A percentile compares a stretch with the other conserved stretches of the same genome.
phyloP scores from a whole-genome alignment of 1,140 invertebrate genomes.

The Yoshiicerus persimilis region DNA sequence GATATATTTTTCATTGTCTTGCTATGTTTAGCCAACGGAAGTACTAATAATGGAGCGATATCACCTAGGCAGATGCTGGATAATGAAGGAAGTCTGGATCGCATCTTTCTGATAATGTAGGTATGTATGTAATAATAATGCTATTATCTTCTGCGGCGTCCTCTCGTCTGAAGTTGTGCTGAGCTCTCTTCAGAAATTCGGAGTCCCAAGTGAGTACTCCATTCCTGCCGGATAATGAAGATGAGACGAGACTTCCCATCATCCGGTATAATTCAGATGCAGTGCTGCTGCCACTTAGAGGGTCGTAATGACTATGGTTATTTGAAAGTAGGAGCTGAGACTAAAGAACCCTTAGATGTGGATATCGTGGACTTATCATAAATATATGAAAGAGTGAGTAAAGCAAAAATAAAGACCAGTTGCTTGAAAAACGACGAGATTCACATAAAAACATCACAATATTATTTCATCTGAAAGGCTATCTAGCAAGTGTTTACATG shows the following conservation, averaged over 20 bases:
- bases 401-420: not conserved
- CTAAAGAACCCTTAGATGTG: not conserved
- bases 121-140: not conserved
- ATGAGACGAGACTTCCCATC: not conserved
- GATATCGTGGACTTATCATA: not conserved
- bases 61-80: no score
- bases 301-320: not conserved
- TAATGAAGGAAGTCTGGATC: no score
- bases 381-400: not conserved
- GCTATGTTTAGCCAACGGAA: no score
- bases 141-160: not conserved
- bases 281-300: not conserved
- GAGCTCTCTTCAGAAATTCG: not conserved
- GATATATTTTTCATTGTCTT: no score
- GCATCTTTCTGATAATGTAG: no score
- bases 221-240: not conserved
- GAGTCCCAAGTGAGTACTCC: not conserved
- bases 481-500: conserved; percentile 9
- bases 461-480: conserved; percentile 20
- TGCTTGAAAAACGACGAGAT: not conserved
- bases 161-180: not conserved
- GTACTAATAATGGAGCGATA: no score
- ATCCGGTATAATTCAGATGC: not conserved
- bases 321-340: not conserved
- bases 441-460: conserved; percentile 20